These are phyloP conservation scores for Heliconius congener DNA, from an alignment of 1,140 invertebrate genomes.

Conservation along the genomic window DNA sequence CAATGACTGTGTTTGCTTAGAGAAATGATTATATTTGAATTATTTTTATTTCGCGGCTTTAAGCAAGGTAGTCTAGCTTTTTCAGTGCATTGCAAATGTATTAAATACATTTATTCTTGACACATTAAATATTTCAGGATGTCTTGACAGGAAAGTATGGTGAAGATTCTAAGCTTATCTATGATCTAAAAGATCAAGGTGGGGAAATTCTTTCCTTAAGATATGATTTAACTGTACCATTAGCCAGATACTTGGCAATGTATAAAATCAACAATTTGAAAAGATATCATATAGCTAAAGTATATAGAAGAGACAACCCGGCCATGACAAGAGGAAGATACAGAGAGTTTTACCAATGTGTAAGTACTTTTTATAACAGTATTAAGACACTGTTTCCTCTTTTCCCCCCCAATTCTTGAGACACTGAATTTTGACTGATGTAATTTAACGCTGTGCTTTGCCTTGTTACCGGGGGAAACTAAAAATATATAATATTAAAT, in stretches of 20 bases:
- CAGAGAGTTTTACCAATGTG: conserved; percentile 99
- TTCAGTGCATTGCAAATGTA: no score
- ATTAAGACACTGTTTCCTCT: no score
- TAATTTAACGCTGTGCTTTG: no score
- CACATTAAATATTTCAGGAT: conserved; percentile 85
- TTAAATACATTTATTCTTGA: no score
- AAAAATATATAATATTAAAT: no score
- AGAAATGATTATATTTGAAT: no score
- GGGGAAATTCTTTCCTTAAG: conserved; percentile 96
- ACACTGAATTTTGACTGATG: no score
- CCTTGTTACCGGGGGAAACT: no score
- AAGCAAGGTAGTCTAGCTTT: no score
- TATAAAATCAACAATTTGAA: conserved; percentile 97
- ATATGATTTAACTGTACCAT: conserved; percentile 96
- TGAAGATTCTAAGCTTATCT: conserved; percentile 99
- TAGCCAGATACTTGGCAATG: conserved; percentile 99
- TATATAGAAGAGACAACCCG: conserved; percentile 98
- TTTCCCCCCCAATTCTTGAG: no score
- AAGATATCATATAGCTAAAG: conserved; percentile 96
- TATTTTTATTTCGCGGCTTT: no score
- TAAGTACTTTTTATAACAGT: conserved; percentile 82
- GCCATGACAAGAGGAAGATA: conserved; percentile 97
- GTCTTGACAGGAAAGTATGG: conserved; percentile 99
- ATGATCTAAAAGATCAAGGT: conserved; percentile 98
- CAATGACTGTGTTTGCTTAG: no score